Base-by-base conservation (phyloP, 2,888 invertebrate genomes). In the Volucella bombylans region DNA sequence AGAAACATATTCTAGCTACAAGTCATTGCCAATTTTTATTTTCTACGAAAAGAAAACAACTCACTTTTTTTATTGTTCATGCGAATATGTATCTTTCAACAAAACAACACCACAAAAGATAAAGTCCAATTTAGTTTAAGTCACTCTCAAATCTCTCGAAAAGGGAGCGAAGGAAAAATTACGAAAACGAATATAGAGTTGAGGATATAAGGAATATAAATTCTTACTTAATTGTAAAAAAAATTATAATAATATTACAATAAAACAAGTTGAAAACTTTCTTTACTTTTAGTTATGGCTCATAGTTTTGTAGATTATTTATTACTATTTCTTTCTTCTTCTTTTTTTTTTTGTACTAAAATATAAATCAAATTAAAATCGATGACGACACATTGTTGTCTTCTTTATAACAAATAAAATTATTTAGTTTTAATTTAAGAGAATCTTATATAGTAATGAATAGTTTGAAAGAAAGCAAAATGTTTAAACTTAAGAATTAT, bases 1-100 rank as follows among this genome's bases (percentile, higher is more conserved):
- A 62, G 3, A 64, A 50, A 49, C 15, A 15, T 15, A 61, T 41
- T 74, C 82, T 87, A 86, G 86, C 87, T 80, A 87, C 87, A 87
- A 86, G 69, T 82, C 87, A 87, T 86, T 87, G 87, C 87, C 87
- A 86, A 80, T 74, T 65, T 74, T 61, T 31, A 31, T 49, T 67
- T 65, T 52, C 38, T 18, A 76, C 52, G 31, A 67, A 68, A 11
- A 50, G 2, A 62, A 31, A 31, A 31, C 31, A 0, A 31, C 31
- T 31, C 31, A 31, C 18, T 55, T 76, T 78, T 39, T 67, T 55
- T 43, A 62, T 64, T 55, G 9, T 23, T 79, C 55, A 52, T 41
- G 6, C 6, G 31, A 31, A 31, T 31, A 31, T 31, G 31, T 31
- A 31, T 31, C 31, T 43, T 39, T 38, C 57, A 55, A 43, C 39